Base-by-base conservation (phyloP, 2,113 vertebrate species). In the Trematomus loennbergii region DNA sequence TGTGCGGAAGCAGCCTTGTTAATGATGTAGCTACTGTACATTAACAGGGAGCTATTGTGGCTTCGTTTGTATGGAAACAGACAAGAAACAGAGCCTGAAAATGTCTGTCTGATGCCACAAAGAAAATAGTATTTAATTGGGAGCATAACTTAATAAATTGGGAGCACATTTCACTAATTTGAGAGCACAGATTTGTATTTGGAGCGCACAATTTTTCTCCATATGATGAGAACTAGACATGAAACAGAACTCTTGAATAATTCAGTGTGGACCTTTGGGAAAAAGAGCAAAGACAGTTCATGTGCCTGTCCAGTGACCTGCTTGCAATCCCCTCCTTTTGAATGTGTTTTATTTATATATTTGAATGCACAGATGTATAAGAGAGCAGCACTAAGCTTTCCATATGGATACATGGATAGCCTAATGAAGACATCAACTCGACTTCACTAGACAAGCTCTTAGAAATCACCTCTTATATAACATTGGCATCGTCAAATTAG, bases 251-350 rank as follows among this genome's bases (percentile, higher is more conserved):
- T 75, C 49, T 64, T 88, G 57, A 87, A 87, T 90, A 86, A 86
- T 85, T 90, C 66, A 90, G 5, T 12, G 33, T 72, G 79, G 70
- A 86, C 76, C 79, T 68, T 68, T 76, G 84, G 75, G 79, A 83
- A 25, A 61, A 25, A 69, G 52, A 58, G 79, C 65, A 78, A 68
- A 72, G 65, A 86, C 55, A 61, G 68, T 76, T 74, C 13, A 25
- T 79, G 20, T 61, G 43, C 49, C 72, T 9, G 55, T 81, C 17
- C 5, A 81, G 36, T 11, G 49, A 53, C n/a, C 59, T 53, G 48
- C n/a, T 13, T 62, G 58, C 59, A 18, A 70, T 36, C 25, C 48
- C 25, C 5, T n/a, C 17, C 33, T 33, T 16, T 2, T 76, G 74
- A 61, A 10, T 18, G 5, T n/a, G 1, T 36, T 54, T 45, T 63